phyloP scores from a whole-genome alignment of 2,797 vertebrate species.

The Semaprochilodus insignis region DNA sequence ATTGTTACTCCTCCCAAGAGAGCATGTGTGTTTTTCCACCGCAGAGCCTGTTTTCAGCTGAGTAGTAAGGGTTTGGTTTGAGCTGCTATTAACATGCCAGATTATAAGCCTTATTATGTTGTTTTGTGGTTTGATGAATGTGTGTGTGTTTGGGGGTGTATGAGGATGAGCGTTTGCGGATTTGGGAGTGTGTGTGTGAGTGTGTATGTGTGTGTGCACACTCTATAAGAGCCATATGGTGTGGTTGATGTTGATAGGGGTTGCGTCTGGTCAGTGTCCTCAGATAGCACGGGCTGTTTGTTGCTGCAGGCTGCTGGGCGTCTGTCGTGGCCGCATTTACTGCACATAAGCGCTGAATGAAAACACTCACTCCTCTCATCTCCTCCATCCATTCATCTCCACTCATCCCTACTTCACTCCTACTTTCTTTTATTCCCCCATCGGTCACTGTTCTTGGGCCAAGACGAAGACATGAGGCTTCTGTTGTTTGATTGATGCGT shows the following conservation, averaged over 20 bases:
- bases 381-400: conserved; percentile 42
- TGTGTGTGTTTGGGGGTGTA: conserved; percentile 21
- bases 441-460: conserved; percentile 17
- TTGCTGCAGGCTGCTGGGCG: conserved; percentile 23
- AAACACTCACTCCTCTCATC: conserved; percentile 35
- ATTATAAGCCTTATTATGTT: conserved; percentile 43
- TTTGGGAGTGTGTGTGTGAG: conserved; percentile 48
- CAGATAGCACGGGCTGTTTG: conserved; percentile 50
- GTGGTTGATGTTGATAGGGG: conserved; percentile 45
- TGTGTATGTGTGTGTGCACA: conserved; percentile 23
- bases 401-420: conserved; percentile 39
- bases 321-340: conserved; percentile 17
- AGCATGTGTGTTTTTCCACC: conserved; percentile 9
- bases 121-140: conserved; percentile 40
- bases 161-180: conserved; percentile 45
- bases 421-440: conserved; percentile 21
- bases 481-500: conserved; percentile 13
- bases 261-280: conserved; percentile 66
- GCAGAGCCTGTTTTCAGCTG: conserved; percentile 5
- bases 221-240: conserved; percentile 42
- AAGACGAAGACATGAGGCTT: conserved; percentile 16
- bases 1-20: conserved; percentile 12
- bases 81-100: conserved; percentile 26
- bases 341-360: conserved; percentile 27
- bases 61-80: conserved; percentile 25